These are phyloP conservation scores for Scolopax bukidnonensis DNA, from an alignment of 2,797 vertebrate species.

Conservation along the genomic window DNA sequence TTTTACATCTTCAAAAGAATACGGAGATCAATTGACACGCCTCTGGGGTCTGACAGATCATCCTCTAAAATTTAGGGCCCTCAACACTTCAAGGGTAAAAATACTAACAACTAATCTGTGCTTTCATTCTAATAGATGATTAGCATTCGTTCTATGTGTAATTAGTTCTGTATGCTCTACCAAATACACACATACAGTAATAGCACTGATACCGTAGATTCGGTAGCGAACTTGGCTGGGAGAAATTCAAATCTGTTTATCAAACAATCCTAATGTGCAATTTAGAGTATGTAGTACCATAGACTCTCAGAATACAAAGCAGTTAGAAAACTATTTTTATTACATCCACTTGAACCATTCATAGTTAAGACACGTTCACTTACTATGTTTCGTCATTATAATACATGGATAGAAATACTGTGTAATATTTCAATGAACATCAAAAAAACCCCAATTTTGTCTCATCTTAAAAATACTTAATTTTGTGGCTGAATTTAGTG, in stretches of 20 bases:
- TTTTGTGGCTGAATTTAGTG: constrained; percentile 79
- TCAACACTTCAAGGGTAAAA: constrained; percentile 75
- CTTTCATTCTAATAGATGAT: constrained; percentile 82
- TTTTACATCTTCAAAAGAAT: constrained; percentile 74
- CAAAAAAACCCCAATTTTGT: constrained; percentile 59
- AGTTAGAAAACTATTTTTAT: constrained; percentile 83
- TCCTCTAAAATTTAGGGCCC: constrained; percentile 74
- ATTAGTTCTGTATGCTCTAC: constrained; percentile 78
- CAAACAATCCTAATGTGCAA: constrained; percentile 81
- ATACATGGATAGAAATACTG: constrained; percentile 81
- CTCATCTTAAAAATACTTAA: constrained; percentile 76
- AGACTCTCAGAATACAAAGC: constrained; percentile 79
- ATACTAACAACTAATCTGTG: constrained; percentile 80
- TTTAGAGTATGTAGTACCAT: constrained; percentile 78
- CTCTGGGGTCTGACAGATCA: constrained; percentile 71
- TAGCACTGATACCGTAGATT: constrained; percentile 74
- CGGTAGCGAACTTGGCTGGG: constrained; percentile 68
- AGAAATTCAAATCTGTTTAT: constrained; percentile 71
- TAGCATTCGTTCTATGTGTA: constrained; percentile 79
- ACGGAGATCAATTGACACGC: constrained; percentile 71
- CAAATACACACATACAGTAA: constrained; percentile 76
- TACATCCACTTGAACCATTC: constrained; percentile 80
- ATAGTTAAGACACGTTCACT: constrained; percentile 82
- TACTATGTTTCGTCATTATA: constrained; percentile 80
- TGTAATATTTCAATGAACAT: constrained; percentile 79